Conservation (phyloP, 2,888 invertebrate genomes). For the Gortyna flavago region DNA sequence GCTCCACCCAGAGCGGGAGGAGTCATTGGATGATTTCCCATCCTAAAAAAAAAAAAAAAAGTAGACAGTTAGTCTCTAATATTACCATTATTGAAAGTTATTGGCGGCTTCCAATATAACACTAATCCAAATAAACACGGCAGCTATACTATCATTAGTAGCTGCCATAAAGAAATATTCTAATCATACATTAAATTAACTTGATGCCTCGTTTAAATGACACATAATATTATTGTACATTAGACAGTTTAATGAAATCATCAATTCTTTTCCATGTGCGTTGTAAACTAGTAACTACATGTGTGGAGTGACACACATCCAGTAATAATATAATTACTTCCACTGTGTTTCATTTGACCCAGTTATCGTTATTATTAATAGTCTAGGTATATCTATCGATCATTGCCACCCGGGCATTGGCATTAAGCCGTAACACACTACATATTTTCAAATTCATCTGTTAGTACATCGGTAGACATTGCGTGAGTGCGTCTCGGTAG, state of each 20-base stretch:
- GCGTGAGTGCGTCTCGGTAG: constrained; percentile 82
- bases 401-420: constrained; percentile 81
- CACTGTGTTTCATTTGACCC: constrained; percentile 64
- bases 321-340: constrained; percentile 54
- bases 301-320: constrained; percentile 51
- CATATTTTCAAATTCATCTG: constrained; percentile 76
- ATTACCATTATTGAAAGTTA: neutral
- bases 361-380: constrained; percentile 70
- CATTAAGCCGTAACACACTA: constrained; percentile 73
- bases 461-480: constrained; percentile 78
- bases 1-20: too few species aligned
- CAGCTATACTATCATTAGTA: constrained; percentile 1
- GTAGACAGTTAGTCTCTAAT: neutral
- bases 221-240: constrained; percentile 7
- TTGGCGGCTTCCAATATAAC: neutral
- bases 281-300: constrained; percentile 44
- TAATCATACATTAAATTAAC: constrained; percentile 23
- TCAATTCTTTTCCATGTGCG: constrained; percentile 43
- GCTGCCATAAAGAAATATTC: constrained; percentile 24
- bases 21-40: too few species aligned
- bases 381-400: constrained; percentile 71
- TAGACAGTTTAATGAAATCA: constrained; percentile 37
- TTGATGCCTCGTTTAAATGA: constrained; percentile 32
- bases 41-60: too few species aligned
- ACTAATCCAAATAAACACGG: constrained; percentile 9